Evolutionary conservation across 2,888 invertebrate species (phyloP).

Genomic region (Sinhomidia bicolor): DNA sequence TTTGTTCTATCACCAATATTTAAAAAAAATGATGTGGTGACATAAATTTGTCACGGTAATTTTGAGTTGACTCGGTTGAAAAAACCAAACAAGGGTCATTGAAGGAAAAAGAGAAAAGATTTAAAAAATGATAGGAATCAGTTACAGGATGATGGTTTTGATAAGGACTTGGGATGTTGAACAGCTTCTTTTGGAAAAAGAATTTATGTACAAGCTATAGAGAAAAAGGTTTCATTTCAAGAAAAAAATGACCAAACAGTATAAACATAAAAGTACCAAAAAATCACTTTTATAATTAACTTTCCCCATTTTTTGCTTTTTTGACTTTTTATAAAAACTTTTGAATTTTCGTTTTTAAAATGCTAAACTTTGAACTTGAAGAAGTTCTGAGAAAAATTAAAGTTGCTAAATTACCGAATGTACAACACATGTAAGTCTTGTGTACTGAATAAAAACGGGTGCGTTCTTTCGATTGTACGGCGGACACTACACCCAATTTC

Average conservation of each 20-base stretch:
- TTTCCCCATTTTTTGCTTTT: too few relatives aligned
- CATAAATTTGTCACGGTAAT: constrained; percentile 2
- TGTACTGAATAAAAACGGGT: not conserved
- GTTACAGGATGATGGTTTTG: not conserved
- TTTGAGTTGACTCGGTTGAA: not conserved
- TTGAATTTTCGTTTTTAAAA: too few relatives aligned
- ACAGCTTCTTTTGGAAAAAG: not conserved
- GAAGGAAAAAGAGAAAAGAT: not conserved
- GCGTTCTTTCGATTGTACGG: constrained; percentile 3
- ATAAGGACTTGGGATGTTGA: not conserved
- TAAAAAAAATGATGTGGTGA: not conserved
- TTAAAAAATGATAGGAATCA: not conserved
- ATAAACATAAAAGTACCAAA: not conserved
- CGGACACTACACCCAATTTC: constrained; percentile 14
- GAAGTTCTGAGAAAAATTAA: too few relatives aligned
- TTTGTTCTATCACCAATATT: not conserved
- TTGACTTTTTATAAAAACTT: too few relatives aligned
- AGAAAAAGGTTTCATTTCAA: not conserved
- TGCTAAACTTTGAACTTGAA: too few relatives aligned
- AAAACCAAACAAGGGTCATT: not conserved
- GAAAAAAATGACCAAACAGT: not conserved
- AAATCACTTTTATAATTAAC: not conserved
- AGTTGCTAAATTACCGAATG: too few relatives aligned
- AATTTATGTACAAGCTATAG: not conserved
- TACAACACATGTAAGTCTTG: too few relatives aligned